These are phyloP conservation scores for Strigops habroptila DNA, from an alignment of 2,113 vertebrate genomes.

Conservation along the genomic window DNA sequence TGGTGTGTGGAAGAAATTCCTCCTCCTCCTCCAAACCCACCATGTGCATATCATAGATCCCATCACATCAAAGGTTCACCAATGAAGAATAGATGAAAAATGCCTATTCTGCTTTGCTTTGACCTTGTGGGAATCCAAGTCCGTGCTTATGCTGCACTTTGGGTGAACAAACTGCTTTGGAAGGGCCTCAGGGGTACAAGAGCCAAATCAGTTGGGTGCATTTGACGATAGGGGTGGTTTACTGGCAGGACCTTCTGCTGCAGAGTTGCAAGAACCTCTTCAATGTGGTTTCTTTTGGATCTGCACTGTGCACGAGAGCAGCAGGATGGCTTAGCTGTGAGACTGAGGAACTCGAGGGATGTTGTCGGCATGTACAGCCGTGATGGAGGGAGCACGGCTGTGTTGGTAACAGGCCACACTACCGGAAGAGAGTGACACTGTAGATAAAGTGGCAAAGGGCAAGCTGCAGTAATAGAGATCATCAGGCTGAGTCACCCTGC, in stretches of 20 bases:
- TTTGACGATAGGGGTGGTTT: background rate
- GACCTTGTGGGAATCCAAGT: background rate
- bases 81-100: background rate
- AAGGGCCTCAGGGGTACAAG: background rate
- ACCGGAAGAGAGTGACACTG: background rate
- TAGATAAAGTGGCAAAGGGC: background rate
- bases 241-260: background rate
- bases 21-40: background rate
- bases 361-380: accelerated
- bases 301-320: background rate
- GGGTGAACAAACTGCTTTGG: background rate
- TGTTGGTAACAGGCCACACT: accelerated
- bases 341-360: background rate
- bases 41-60: background rate
- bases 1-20: background rate
- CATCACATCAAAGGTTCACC: background rate
- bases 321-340: background rate
- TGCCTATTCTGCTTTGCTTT: background rate
- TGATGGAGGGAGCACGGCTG: background rate
- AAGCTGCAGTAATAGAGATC: background rate
- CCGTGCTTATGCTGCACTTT: background rate
- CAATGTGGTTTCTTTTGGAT: background rate
- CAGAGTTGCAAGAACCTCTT: background rate
- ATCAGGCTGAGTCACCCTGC: background rate
- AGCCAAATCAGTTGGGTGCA: accelerated